phyloP scores from a whole-genome alignment of 35 echinoderm and acorn worm genomes.

The Strongylocentrotus purpuratus region DNA sequence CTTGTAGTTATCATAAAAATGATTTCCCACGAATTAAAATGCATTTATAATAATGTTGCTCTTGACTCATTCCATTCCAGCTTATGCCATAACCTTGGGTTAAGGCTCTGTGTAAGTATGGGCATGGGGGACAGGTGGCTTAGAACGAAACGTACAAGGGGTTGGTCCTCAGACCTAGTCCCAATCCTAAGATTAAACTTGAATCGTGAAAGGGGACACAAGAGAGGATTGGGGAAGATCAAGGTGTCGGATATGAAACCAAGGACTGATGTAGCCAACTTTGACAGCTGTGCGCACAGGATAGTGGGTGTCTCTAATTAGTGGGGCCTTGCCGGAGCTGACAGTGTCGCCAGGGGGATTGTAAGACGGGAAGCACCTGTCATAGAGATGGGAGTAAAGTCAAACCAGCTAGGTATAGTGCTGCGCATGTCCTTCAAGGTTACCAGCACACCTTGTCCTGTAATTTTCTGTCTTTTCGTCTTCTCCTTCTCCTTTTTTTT shows the following conservation, averaged over 20 bases:
- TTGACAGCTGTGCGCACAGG: conserved; percentile 45
- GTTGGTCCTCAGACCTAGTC: neutral
- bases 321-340: conserved; percentile 31
- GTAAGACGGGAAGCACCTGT: conserved; percentile 21
- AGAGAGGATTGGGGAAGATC: neutral
- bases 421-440: neutral
- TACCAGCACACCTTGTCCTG: neutral
- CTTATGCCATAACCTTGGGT: neutral
- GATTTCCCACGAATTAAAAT: neutral
- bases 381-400: neutral
- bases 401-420: neutral
- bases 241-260: conserved; percentile 18
- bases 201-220: neutral
- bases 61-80: neutral
- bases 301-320: conserved; percentile 48
- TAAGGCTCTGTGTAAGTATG: neutral
- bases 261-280: conserved; percentile 7
- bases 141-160: neutral
- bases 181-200: neutral
- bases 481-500: neutral
- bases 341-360: conserved; percentile 39
- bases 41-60: neutral
- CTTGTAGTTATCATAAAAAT: too few species aligned
- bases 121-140: neutral
- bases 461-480: neutral